Evolutionary conservation across 2,797 vertebrate species (phyloP).

Genomic region (Cyprinodon diabolis): DNA sequence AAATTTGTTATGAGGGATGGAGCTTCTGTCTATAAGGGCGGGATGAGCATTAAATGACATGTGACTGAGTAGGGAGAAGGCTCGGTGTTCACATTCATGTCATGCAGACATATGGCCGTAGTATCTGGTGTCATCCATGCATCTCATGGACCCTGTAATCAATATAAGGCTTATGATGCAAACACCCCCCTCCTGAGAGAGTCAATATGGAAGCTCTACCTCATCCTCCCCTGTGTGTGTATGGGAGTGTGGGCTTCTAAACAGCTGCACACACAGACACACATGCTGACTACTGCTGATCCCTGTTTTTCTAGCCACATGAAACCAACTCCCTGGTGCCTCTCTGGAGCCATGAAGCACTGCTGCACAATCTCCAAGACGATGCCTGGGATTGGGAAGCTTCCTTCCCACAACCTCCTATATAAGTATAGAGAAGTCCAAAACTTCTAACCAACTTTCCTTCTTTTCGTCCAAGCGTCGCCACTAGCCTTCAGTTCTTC

Average conservation of each 20-base stretch:
- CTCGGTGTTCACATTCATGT: slow-evolving; percentile 14
- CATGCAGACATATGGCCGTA: slow-evolving; percentile 56
- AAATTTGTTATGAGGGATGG: neutral
- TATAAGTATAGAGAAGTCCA: slow-evolving; percentile 12
- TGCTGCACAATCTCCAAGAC: slow-evolving; percentile 8
- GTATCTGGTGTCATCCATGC: slow-evolving; percentile 53
- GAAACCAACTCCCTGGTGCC: slow-evolving; percentile 30
- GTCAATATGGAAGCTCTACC: slow-evolving; percentile 40
- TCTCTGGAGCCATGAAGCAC: slow-evolving; percentile 16
- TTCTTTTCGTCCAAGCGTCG: slow-evolving; percentile 26
- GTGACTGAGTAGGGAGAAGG: neutral
- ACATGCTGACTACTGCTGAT: slow-evolving; percentile 59
- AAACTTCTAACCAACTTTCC: slow-evolving; percentile 9
- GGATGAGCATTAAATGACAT: neutral
- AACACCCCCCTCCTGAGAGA: neutral
- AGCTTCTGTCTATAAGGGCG: neutral
- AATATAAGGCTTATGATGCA: slow-evolving; percentile 60
- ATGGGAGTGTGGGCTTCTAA: neutral
- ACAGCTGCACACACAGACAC: slow-evolving; percentile 37
- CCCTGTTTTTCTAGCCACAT: slow-evolving; percentile 44
- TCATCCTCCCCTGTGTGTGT: slow-evolving; percentile 23
- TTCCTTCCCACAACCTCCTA: slow-evolving; percentile 34
- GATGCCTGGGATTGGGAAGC: slow-evolving; percentile 44
- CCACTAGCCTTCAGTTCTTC: slow-evolving; percentile 50
- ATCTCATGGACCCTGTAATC: slow-evolving; percentile 60